Evolutionary conservation across 2,888 invertebrate species (phyloP).

Genomic region (Lasioglossum leucozonium): DNA sequence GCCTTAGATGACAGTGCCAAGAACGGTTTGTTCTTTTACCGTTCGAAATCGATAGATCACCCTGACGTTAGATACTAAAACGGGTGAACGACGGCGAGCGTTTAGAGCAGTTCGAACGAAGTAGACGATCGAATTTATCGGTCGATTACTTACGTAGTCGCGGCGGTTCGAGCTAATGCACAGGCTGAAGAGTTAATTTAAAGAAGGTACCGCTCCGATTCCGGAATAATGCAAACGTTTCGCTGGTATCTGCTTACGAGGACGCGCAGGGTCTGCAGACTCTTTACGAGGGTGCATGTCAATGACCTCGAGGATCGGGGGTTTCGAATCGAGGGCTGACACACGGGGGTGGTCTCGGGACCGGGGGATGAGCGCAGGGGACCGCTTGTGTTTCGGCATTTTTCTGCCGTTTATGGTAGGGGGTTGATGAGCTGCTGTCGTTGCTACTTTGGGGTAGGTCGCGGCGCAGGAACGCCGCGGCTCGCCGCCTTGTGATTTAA

Average conservation of each 20-base stretch:
- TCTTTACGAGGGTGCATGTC: conserved; percentile 75
- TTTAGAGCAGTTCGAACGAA: not conserved
- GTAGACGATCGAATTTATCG: conserved; percentile 44
- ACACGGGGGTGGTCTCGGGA: conserved; percentile 50
- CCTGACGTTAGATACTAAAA: not conserved
- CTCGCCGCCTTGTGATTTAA: conserved; percentile 48
- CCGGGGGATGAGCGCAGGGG: conserved; percentile 43
- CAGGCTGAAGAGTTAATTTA: conserved; percentile 65
- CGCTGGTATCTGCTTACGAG: conserved; percentile 62
- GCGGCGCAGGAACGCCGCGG: conserved; percentile 24
- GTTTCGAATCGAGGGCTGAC: conserved; percentile 65
- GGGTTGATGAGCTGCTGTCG: conserved; percentile 54
- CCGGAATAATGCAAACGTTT: conserved; percentile 66
- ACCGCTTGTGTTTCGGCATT: conserved; percentile 72
- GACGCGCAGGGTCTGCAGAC: conserved; percentile 63
- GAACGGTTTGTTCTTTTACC: too few relatives aligned
- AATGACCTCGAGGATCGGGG: conserved; percentile 66
- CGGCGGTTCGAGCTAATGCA: conserved; percentile 39
- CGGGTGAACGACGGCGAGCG: not conserved
- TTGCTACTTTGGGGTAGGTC: conserved; percentile 63
- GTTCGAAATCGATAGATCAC: not conserved
- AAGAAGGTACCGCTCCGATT: conserved; percentile 54
- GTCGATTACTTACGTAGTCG: conserved; percentile 50
- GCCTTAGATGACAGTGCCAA: too few relatives aligned
- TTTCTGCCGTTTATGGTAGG: conserved; percentile 64